Conservation (phyloP, 1,140 invertebrate genomes). For the Pogonomyrmex barbatus region DNA sequence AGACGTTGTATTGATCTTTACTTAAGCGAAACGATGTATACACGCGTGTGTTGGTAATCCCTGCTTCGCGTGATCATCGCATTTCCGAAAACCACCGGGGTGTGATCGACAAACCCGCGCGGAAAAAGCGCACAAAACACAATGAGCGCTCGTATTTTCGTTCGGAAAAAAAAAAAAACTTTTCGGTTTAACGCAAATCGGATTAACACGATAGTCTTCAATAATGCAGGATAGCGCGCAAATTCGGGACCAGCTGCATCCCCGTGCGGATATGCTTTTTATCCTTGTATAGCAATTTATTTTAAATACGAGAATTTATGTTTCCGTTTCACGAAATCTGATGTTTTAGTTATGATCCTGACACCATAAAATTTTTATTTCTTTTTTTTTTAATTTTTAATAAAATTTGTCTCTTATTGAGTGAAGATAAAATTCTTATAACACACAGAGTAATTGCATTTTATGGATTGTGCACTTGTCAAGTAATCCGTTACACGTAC, state of each 20-base stretch:
- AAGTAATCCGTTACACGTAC: neutral
- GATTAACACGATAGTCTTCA: slow-evolving; percentile 56
- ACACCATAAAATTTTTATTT: neutral
- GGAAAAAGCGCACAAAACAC: slow-evolving; percentile 16
- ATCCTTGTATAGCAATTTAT: slow-evolving; percentile 14
- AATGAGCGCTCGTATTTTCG: neutral
- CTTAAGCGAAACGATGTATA: slow-evolving; percentile 23
- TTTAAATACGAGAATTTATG: slow-evolving; percentile 25
- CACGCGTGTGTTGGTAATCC: slow-evolving; percentile 32
- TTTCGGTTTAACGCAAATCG: slow-evolving; percentile 47
- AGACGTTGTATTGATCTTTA: slow-evolving; percentile 29
- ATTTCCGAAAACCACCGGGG: slow-evolving; percentile 44
- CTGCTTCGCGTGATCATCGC: slow-evolving; percentile 51
- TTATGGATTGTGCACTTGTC: neutral
- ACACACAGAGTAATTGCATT: neutral
- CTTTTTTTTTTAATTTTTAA: neutral
- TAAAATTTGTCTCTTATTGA: neutral
- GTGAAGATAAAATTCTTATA: neutral
- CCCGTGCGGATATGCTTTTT: neutral
- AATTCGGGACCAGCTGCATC: slow-evolving; percentile 38
- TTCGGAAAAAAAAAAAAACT: slow-evolving; percentile 40
- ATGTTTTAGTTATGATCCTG: neutral
- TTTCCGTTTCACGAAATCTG: neutral
- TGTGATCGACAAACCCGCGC: slow-evolving; percentile 35
- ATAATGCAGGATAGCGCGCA: slow-evolving; percentile 45